Conservation (phyloP, 1,140 invertebrate genomes). For the Bradysia coprophila region DNA sequence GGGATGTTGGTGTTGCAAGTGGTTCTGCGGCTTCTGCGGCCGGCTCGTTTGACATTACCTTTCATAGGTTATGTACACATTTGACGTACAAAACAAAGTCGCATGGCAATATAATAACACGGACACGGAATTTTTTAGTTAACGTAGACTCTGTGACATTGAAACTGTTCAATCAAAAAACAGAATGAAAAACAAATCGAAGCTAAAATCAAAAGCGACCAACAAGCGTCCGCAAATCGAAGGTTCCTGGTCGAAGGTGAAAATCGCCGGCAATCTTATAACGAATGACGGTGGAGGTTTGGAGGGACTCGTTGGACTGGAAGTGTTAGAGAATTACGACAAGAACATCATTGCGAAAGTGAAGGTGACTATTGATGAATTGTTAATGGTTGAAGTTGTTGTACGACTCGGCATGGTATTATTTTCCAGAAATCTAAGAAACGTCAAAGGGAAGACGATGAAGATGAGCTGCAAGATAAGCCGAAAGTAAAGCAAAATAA, state of each 20-base stretch:
- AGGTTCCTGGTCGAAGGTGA: conserved; percentile 23
- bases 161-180: too few relatives aligned
- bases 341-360: conserved; percentile 8
- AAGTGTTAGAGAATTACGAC: conserved; percentile 20
- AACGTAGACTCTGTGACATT: too few relatives aligned
- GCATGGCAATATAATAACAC: too few relatives aligned
- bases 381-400: neutral
- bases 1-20: too few relatives aligned
- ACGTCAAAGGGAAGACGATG: neutral
- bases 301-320: conserved; percentile 20
- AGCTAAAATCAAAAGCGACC: too few relatives aligned
- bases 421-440: neutral
- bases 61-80: too few relatives aligned
- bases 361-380: neutral
- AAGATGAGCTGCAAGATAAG: neutral
- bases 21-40: too few relatives aligned
- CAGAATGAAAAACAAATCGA: too few relatives aligned
- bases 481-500: neutral
- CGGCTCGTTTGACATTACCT: too few relatives aligned
- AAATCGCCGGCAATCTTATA: conserved; percentile 20
- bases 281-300: conserved; percentile 15
- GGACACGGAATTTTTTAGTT: too few relatives aligned
- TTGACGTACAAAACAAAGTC: too few relatives aligned
- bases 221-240: too few relatives aligned
- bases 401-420: neutral